Base-by-base conservation (phyloP, 1,140 invertebrate genomes). In the Linepithema humile region DNA sequence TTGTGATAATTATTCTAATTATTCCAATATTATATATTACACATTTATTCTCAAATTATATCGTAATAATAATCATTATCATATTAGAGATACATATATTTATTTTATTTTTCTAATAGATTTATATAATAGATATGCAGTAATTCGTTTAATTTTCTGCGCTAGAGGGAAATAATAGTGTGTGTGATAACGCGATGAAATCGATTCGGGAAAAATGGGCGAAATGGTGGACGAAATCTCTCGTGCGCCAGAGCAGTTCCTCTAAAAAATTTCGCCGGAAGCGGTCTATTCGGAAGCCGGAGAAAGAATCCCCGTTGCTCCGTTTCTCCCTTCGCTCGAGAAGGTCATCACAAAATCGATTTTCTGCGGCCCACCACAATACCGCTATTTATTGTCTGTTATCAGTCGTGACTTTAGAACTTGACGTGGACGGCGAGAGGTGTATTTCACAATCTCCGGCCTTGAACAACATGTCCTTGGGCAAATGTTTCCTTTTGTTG, bases 301-400 rank as follows among this genome's bases (percentile, higher is more conserved):
- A 80, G 64, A 80, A 80, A 70, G 75, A 48, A 70, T 43, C 64
- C 55, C 35, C 75, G 55, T 80, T 48, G 75, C n/a, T n/a, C n/a
- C n/a, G 23, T 80, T 55, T 55, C 75, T 67, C 48, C 64, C 57
- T 20, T 70, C 64, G 64, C 50, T 29, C 32, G 48, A 69, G 75
- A 35, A 69, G 64, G 64, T 50, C 64, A 80, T 69, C 64, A 48
- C 64, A 23, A 40, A 57, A 70, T 80, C 75, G 75, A 80, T 80
- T 70, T 70, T 80, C 64, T 69, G 48, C 62, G 32, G 45, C 45
- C 23, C 40, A 7, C 20, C n/a, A 80, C 75, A 80, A 80, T 80
- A 38, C 64, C 75, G 50, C 48, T 80, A 80, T 80, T 64, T 80
- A 80, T 80, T 69, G 70, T 48, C 75, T 64, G 64, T 80, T 80